Percentiles rank a stretch among this genome's conserved stretches.
Conservation (phyloP, 2,113 vertebrate species). For the Marmota flaviventris region DNA sequence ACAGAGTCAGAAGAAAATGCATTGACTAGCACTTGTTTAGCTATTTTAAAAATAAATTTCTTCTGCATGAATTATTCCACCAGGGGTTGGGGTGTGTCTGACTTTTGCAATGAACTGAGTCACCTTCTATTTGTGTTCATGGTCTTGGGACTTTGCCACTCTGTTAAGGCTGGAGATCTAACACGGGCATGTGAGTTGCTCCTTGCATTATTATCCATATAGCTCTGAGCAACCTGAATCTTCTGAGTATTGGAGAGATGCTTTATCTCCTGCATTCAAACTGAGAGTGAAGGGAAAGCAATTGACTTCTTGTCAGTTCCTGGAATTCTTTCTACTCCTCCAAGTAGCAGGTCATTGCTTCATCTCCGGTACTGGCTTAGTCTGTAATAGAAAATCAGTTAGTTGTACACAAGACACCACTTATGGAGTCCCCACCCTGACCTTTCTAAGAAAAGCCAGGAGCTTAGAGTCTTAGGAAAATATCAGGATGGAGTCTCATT, state of each 20-base stretch:
- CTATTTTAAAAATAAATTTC: conserved; percentile 39
- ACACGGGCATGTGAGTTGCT: not conserved
- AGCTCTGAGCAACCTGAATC: not conserved
- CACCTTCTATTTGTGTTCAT: not conserved
- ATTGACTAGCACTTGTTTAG: not conserved
- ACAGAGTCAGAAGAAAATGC: not conserved
- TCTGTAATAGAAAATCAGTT: not conserved
- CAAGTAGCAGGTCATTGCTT: not conserved
- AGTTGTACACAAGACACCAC: not conserved
- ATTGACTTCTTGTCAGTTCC: conserved; percentile 15
- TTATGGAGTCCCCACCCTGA: not conserved
- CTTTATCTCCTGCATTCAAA: conserved; percentile 7
- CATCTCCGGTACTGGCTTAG: conserved; percentile 13
- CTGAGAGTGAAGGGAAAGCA: conserved; percentile 12
- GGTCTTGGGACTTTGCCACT: not conserved
- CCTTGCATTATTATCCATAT: not conserved
- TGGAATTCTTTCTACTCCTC: conserved; percentile 10
- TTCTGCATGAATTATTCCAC: conserved; percentile 22
- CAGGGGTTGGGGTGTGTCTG: conserved; percentile 1
- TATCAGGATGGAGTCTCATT: not conserved
- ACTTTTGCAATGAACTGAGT: not conserved
- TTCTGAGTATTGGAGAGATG: not conserved
- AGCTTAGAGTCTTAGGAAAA: conserved; percentile 17
- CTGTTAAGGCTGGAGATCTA: not conserved
- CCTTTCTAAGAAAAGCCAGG: conserved; percentile 1